Evolutionary conservation across 2,113 vertebrate species (phyloP).

Genomic region (Oryzias woworae): DNA sequence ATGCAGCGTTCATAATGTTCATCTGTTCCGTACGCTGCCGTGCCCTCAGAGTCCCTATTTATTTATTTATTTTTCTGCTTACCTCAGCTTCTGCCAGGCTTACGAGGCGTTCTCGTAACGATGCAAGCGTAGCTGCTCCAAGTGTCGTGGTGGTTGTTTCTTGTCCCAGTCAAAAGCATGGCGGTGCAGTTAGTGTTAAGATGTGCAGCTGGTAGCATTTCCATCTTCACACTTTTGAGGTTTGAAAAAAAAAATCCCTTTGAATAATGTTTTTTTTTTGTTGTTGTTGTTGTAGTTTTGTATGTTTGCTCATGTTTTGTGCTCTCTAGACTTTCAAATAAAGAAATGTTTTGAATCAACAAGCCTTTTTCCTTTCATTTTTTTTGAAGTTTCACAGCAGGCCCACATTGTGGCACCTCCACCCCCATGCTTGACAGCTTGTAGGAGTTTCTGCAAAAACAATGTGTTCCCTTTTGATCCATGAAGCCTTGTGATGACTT

Average conservation of each 20-base stretch:
- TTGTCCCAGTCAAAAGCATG: constrained; percentile 62
- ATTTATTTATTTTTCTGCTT: constrained; percentile 27
- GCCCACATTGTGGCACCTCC: no score
- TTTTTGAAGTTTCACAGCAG: no score
- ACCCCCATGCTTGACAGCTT: no score
- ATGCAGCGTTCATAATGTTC: constrained; percentile 53
- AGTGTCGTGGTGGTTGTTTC: constrained; percentile 49
- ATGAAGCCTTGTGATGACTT: no score
- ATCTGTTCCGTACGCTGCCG: constrained; percentile 8
- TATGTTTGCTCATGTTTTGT: constrained; percentile 63
- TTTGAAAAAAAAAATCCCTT: constrained; percentile 28
- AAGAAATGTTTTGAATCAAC: constrained; percentile 65
- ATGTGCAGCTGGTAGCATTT: constrained; percentile 65
- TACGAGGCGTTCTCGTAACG: constrained; percentile 32
- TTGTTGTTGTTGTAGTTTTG: constrained; percentile 61
- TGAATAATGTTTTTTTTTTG: constrained; percentile 33
- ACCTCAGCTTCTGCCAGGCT: constrained; percentile 44
- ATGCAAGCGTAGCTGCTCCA: constrained; percentile 40
- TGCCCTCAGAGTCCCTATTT: constrained; percentile 23
- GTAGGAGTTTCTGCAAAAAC: no score
- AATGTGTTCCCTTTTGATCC: no score
- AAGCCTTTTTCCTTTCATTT: background rate
- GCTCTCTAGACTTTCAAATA: constrained; percentile 61
- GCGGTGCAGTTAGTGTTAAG: constrained; percentile 50
- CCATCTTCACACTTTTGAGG: constrained; percentile 39